Evolutionary conservation across 2,797 vertebrate genomes (phyloP).

Genomic region (Ficedula albicollis): DNA sequence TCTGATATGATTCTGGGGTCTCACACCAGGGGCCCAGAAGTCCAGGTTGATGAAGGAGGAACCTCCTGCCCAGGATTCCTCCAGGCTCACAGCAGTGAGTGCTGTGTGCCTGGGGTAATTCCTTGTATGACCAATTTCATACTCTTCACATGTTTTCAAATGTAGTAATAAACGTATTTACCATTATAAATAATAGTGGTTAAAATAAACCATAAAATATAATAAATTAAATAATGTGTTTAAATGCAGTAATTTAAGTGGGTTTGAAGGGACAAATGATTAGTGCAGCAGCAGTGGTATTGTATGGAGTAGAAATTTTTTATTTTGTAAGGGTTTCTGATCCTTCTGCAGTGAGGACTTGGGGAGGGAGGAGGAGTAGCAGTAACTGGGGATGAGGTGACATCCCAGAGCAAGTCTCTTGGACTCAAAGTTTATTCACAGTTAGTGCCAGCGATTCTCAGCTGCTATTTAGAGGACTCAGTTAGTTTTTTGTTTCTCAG

Average conservation of each 20-base stretch:
- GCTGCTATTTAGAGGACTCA: background rate
- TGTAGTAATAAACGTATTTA: background rate
- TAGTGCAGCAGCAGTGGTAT: background rate
- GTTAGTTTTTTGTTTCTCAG: background rate
- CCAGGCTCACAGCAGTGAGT: background rate
- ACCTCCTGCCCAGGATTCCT: background rate
- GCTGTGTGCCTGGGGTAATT: background rate
- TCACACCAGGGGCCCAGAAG: background rate
- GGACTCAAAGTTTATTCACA: background rate
- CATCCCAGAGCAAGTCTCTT: background rate
- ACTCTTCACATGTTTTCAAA: background rate
- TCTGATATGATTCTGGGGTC: background rate
- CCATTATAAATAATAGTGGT: background rate
- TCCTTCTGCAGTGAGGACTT: background rate
- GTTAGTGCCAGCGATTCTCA: background rate
- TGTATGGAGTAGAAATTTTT: background rate
- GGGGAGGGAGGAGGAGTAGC: background rate
- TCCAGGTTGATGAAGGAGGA: background rate
- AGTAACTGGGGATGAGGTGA: background rate
- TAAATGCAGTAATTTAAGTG: background rate
- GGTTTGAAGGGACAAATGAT: background rate
- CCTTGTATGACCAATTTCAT: background rate
- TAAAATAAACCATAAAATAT: background rate
- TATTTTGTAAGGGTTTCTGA: background rate
- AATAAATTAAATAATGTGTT: background rate